These are phyloP conservation scores for Hycleus phaleratus DNA, from an alignment of 1,140 invertebrate genomes.

Conservation along the genomic window DNA sequence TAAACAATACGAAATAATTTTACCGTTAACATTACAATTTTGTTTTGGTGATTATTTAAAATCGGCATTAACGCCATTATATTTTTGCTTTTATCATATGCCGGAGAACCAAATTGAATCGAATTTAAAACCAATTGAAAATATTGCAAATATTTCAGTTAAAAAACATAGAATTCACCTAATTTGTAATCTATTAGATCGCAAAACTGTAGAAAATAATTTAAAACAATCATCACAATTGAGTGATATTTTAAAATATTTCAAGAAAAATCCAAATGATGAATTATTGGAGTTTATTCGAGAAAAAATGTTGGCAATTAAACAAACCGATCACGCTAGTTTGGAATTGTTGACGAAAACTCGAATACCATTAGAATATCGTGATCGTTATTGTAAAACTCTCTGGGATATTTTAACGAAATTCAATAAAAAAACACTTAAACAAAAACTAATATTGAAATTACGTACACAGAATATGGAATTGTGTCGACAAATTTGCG, in stretches of 20 bases:
- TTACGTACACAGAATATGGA: neutral
- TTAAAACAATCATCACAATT: neutral
- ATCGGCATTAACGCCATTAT: neutral
- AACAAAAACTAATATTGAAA: neutral
- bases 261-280: constrained; percentile 1
- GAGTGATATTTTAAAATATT: neutral
- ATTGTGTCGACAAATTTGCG: too few relatives aligned
- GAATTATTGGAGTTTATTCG: neutral
- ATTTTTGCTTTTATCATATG: constrained; percentile 1
- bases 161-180: constrained; percentile 1
- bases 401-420: constrained; percentile 7
- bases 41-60: constrained; percentile 2
- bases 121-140: neutral
- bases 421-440: neutral
- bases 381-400: neutral
- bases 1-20: neutral
- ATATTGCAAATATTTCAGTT: neutral
- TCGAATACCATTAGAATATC: neutral
- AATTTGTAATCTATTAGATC: constrained; percentile 1
- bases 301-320: neutral
- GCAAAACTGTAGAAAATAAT: neutral
- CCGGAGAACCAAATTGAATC: neutral
- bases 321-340: neutral
- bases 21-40: neutral
- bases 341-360: neutral